phyloP scores from a whole-genome alignment of 2,888 invertebrate species.

The Clistopyga incitator region DNA sequence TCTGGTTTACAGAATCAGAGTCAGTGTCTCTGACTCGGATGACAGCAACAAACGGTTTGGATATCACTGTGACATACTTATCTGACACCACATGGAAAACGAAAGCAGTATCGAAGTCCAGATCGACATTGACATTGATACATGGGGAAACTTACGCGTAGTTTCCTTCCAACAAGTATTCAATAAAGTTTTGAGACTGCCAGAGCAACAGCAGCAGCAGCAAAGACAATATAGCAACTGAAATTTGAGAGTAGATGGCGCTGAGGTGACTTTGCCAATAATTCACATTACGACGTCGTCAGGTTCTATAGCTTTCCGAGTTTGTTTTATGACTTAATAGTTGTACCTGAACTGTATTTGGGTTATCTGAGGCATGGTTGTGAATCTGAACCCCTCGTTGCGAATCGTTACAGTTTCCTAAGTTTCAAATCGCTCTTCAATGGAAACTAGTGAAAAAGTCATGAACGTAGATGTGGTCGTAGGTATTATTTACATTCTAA shows the following conservation, averaged over 20 bases:
- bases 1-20: no score
- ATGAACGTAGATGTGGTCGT: background rate
- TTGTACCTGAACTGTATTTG: background rate
- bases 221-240: background rate
- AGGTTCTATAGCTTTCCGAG: no score
- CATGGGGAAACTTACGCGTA: no score
- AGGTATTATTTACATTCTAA: background rate
- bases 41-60: no score
- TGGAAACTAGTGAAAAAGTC: background rate
- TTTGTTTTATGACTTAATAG: no score
- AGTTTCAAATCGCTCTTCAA: background rate
- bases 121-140: no score
- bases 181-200: background rate
- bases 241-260: background rate
- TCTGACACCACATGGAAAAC: no score
- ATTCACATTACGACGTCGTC: background rate
- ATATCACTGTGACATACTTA: no score
- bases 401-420: no score
- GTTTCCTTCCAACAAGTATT: background rate
- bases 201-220: background rate
- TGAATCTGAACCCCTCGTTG: background rate
- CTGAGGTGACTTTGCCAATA: background rate
- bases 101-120: no score
- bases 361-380: background rate
- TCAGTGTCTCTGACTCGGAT: no score